Base-by-base conservation (phyloP, 2,888 invertebrate species). In the Nomada flava region DNA sequence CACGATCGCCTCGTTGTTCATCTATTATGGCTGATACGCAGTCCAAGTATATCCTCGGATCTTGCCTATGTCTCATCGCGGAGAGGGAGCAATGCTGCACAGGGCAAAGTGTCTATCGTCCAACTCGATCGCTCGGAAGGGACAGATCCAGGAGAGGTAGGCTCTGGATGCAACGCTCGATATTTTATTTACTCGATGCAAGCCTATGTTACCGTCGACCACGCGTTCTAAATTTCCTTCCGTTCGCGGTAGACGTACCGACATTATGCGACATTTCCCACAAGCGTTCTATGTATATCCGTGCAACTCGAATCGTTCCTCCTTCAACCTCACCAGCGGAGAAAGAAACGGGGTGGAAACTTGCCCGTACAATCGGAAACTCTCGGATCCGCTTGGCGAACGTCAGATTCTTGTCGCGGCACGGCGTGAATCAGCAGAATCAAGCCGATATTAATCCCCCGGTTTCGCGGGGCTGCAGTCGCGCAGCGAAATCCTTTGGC, bases 1-100 rank as follows among this genome's bases (percentile, higher is more conserved):
- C 72, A 63, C 68, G 80, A 70, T 77, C 71, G 73, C 76, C 78
- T 72, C 70, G 67, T 44, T 71, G 72, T 77, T 84, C 86, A 80
- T 87, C 73, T 82, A 85, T 85, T 87, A 87, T 83, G 67, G 63
- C 71, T 75, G 74, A 85, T 76, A 70, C 55, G 59, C 36, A 60
- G 55, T 73, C 76, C 65, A 71, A 82, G 83, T 76, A 76, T 85
- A 87, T 78, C 69, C 57, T 26, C 62, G 77, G 72, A 77, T 59
- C 83, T 68, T 72, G 29, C n/a, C 29, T 60, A 47, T 69, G 36
- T 47, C 47, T 67, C 47, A 18, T 5, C 18, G 44, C n/a, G 67
- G 55, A 1, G 23, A n/a, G 53, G 29, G 36, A 44, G 23, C 68
- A 53, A 55, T 15, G 23, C 53, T 52, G 63, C 73, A 36, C 36